Evolutionary conservation across 1,140 invertebrate genomes (phyloP).

Genomic region (Drosophila santomea): DNA sequence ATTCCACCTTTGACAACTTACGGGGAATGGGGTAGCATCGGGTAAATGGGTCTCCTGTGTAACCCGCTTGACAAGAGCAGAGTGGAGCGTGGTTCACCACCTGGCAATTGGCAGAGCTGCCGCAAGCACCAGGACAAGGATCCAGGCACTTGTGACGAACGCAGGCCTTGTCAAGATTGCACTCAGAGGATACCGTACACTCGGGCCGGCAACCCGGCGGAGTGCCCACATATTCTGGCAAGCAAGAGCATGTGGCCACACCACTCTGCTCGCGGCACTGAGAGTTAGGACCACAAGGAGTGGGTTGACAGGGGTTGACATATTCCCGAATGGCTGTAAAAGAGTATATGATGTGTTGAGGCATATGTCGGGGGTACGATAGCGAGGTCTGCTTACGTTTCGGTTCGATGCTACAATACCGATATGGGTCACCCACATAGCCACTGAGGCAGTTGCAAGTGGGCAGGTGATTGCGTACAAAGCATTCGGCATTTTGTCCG

Average conservation of each 20-base stretch:
- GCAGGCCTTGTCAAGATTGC: slow-evolving; percentile 89
- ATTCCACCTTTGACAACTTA: slow-evolving; percentile 80
- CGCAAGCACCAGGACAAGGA: slow-evolving; percentile 90
- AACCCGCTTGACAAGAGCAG: slow-evolving; percentile 87
- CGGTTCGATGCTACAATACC: slow-evolving; percentile 84
- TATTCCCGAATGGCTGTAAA: slow-evolving; percentile 79
- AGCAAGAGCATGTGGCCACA: slow-evolving; percentile 89
- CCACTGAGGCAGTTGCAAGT: slow-evolving; percentile 89
- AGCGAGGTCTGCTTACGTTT: slow-evolving; percentile 69
- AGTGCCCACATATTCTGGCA: slow-evolving; percentile 89
- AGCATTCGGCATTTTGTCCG: slow-evolving; percentile 89
- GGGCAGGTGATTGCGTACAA: slow-evolving; percentile 90
- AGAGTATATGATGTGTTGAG: neutral
- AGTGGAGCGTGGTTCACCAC: slow-evolving; percentile 87
- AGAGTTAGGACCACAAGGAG: slow-evolving; percentile 90
- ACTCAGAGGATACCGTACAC: slow-evolving; percentile 88
- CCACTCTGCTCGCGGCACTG: slow-evolving; percentile 88
- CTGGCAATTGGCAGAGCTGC: slow-evolving; percentile 86
- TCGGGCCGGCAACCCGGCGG: slow-evolving; percentile 90
- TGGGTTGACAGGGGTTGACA: slow-evolving; percentile 87
- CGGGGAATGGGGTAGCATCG: slow-evolving; percentile 86
- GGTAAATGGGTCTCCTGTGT: slow-evolving; percentile 88
- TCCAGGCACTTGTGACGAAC: slow-evolving; percentile 89
- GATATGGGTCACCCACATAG: slow-evolving; percentile 89
- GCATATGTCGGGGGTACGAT: neutral